Percentiles rank a stretch among this genome's conserved stretches.
Evolutionary conservation across 2,797 vertebrate genomes (phyloP).

Genomic region (Florisuga fusca): DNA sequence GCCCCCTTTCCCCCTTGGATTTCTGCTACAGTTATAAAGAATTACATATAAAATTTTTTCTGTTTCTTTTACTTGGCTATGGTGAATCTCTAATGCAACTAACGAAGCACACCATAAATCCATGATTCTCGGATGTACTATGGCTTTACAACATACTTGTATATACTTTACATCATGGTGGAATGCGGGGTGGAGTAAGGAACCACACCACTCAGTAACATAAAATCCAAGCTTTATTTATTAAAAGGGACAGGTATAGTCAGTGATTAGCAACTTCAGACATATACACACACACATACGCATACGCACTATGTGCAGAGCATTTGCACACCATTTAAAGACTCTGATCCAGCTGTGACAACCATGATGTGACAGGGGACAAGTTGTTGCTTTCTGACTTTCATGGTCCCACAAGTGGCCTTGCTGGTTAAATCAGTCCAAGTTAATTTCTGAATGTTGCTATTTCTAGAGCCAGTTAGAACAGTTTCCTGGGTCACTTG

Average conservation of each 20-base stretch:
- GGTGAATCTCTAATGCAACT: not conserved
- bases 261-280: not conserved
- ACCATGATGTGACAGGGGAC: not conserved
- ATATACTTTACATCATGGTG: not conserved
- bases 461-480: not conserved
- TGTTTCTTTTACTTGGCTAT: not conserved
- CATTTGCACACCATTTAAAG: fast-evolving
- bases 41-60: not conserved
- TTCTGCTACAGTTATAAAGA: not conserved
- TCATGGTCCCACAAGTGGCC: not conserved
- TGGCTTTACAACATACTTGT: fast-evolving
- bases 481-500: not conserved
- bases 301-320: not conserved
- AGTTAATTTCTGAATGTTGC: not conserved
- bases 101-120: not conserved
- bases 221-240: not conserved
- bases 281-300: too few species aligned
- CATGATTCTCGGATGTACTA: not conserved
- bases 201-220: not conserved
- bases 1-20: fast-evolving
- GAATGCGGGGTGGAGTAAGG: not conserved
- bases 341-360: not conserved
- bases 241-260: not conserved
- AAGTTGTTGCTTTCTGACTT: not conserved
- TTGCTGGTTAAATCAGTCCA: not conserved